These are phyloP conservation scores for Brotula barbata DNA, from an alignment of 2,797 vertebrate genomes.

Conservation along the genomic window DNA sequence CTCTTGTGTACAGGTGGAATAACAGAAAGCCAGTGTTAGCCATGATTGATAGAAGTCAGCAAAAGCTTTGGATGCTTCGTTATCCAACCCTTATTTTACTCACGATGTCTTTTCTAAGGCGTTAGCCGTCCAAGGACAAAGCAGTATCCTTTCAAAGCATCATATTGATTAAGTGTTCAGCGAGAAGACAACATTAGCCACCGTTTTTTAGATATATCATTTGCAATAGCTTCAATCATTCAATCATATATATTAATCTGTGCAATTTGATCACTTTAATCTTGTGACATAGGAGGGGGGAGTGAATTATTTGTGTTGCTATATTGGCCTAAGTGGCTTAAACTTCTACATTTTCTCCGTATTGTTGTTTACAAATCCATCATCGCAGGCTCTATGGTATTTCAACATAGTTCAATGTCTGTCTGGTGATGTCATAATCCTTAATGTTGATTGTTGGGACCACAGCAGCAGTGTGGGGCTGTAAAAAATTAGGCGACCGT, in stretches of 20 bases:
- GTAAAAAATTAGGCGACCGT: constrained; percentile 47
- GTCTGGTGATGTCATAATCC: constrained; percentile 42
- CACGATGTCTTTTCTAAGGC: constrained; percentile 28
- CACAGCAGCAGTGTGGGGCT: constrained; percentile 62
- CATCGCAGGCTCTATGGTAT: constrained; percentile 11
- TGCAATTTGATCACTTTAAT: constrained; percentile 22
- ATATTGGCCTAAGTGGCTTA: constrained; percentile 22
- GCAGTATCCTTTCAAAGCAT: constrained; percentile 5
- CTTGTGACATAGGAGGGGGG: background rate
- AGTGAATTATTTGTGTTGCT: constrained; percentile 10
- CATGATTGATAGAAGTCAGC: constrained; percentile 26
- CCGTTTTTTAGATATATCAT: too few relatives aligned
- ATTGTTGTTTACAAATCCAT: constrained; percentile 19
- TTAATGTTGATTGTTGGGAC: constrained; percentile 58
- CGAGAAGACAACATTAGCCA: too few relatives aligned
- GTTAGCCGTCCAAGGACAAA: constrained; percentile 26
- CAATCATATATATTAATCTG: constrained; percentile 27
- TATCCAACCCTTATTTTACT: constrained; percentile 16
- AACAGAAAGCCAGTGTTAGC: constrained; percentile 43
- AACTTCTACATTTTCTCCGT: constrained; percentile 30
- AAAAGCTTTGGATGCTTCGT: constrained; percentile 11
- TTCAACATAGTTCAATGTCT: constrained; percentile 39
- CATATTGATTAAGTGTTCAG: too few relatives aligned
- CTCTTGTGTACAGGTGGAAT: constrained; percentile 14
- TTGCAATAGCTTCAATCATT: too few relatives aligned